Evolutionary conservation across 2,888 invertebrate species (phyloP), one percentile per base, ranked within the genome.

Genomic region (Ellobium chinense): DNA sequence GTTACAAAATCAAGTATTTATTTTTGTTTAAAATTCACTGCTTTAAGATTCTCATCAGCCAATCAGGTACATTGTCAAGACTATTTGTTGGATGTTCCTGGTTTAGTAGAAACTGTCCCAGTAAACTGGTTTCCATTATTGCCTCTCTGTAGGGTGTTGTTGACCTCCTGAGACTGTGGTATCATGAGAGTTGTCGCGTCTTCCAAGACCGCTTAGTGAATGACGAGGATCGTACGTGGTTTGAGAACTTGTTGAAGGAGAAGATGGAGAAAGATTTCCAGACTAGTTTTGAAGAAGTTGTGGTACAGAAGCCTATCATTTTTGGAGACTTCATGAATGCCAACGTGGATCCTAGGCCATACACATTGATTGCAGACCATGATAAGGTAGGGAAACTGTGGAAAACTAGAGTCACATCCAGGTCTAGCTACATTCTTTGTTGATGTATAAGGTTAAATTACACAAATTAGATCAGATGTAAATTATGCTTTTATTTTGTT

Each of bases 281-380:
- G 0, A 93, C 87, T 1, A 93, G 95, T 34, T 89, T 94, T 0
- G 86, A 90, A 0, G 93, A 94, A 0, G 93, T 95, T 0, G 86
- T 95, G 1, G 94, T 94, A 0, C 80, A 80, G 65, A 78, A 94
- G 3, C 91, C 94, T 9, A 94, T 96, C 89, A 92, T 96, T 82
- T 96, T 95, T 89, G 96, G 95, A 0, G 96, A 96, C 91, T 96
- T 96, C 88, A 56, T 62, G 62, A 73, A 58, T n/a, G 76, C 75
- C 27, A 74, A 65, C 29, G 39, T 39, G 60, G 92, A 92, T 39
- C 90, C 90, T 80, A 89, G 93, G 85, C 94, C 94, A 63, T 96
- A 96, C 89, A 87, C 94, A 1, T 95, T 95, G 88, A 95, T 96
- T 74, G 94, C 91, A 0, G 94, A 96, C 88, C 92, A 94, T 82